These are phyloP conservation scores for Miichthys miiuy DNA, from an alignment of 2,797 vertebrate genomes.

Conservation along the genomic window DNA sequence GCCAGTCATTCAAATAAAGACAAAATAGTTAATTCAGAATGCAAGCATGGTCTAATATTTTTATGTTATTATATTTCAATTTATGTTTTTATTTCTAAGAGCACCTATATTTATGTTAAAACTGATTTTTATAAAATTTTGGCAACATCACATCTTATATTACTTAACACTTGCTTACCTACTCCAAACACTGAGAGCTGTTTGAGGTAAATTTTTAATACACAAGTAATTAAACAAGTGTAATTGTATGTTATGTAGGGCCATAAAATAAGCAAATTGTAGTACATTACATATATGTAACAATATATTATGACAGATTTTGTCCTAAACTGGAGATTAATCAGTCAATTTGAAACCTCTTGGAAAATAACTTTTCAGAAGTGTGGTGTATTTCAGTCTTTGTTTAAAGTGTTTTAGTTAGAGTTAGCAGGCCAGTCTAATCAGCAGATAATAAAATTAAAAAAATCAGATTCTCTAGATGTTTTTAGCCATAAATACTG, in stretches of 20 bases:
- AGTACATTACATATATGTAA: too few species aligned
- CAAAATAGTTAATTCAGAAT: not conserved
- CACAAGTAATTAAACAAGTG: not conserved
- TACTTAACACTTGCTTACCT: too few species aligned
- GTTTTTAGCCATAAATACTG: not conserved
- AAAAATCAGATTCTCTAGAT: not conserved
- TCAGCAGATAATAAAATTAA: not conserved
- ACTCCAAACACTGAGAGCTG: not conserved
- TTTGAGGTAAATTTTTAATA: not conserved
- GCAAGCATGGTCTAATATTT: too few species aligned
- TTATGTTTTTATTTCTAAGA: too few species aligned
- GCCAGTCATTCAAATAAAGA: constrained; percentile 1
- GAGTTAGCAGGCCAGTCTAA: not conserved
- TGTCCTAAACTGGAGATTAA: not conserved
- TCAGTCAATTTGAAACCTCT: not conserved
- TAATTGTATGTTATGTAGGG: not conserved
- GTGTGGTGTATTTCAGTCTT: not conserved
- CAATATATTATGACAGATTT: not conserved
- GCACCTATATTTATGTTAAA: not conserved
- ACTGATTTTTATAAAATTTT: not conserved
- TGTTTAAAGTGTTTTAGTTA: constrained; percentile 2
- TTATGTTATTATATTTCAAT: too few species aligned
- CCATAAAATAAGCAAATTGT: not conserved
- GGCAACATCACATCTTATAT: not conserved
- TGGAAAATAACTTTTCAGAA: not conserved